Base-by-base conservation (phyloP, 2,888 invertebrate genomes). In the Hypena proboscidalis region DNA sequence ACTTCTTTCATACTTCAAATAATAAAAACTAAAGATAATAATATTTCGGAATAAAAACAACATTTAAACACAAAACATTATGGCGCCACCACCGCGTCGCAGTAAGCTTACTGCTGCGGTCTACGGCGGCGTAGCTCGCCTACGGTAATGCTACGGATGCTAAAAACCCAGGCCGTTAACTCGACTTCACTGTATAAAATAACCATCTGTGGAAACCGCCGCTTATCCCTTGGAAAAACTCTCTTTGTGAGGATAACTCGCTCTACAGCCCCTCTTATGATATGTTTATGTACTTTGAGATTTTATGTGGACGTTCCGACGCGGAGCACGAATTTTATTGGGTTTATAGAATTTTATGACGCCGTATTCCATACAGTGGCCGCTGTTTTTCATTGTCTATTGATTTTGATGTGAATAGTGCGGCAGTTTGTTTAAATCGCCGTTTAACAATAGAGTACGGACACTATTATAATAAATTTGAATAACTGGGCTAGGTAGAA, bases 241-340 rank as follows among this genome's bases (percentile, higher is more conserved):
- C 83, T 80, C 86, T 85, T 88, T 90, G 86, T 86, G 85, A 73
- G 83, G 79, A 85, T 85, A 87, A 84, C 87, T 84, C 81, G 81
- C 72, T 81, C 79, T 79, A 80, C 77, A 84, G 80, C 86, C 85
- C 85, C 85, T 80, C 88, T 90, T 90, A 90, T 89, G 89, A 90
- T 90, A 90, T 90, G 90, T 90, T 90, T 90, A 90, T 89, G 90
- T 90, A 89, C 89, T 89, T 86, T 84, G 77, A 82, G 89, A 89
- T 90, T 90, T 90, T 90, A 90, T 90, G 89, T 83, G 90, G 82
- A 82, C 85, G 85, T 90, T 90, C 86, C 83, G 80, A 90, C 86
- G 87, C 90, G 61, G 71, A 78, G 89, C 90, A 90, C 90, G 90
- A 88, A 80, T 89, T 90, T 90, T 90, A 90, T 90, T 86, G 87